Base-by-base conservation (phyloP, 2,797 vertebrate genomes). In the Catharus ustulatus region DNA sequence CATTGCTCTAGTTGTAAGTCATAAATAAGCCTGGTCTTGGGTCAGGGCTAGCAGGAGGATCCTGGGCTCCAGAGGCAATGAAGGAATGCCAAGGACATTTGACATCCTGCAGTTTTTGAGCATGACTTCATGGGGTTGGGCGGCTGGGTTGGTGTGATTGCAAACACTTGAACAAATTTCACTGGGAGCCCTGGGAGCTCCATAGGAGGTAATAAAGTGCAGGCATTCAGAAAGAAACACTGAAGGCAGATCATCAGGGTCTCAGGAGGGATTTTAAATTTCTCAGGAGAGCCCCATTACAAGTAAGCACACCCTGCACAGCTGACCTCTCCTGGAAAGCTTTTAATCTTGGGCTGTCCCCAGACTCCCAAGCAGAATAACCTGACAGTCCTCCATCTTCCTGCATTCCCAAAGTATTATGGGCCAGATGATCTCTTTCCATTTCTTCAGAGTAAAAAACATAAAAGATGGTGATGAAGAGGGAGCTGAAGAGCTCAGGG, bases 81-180 rank as follows among this genome's bases (percentile, higher is more conserved):
- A 92, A 95, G 96, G 95, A 88, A 90, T 87, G 74, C 87, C 78
- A 74, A 19, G 4, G 15, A 87, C 85, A 91, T 94, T 85, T 97
- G 94, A 97, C 91, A 96, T 95, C 82, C 77, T 62, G 86, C 93
- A 87, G 36, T 93, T 91, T 94, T 90, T 90, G 79, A 82, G 76
- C 89, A 79, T 97, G 94, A 95, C 82, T 95, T 96, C 95, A 94
- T 68, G 73, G 83, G 74, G 89, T 36, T 71, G 83, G 84, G 48
- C 0, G 2, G 54, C 29, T 9, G 87, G 75, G 77, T 64, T 86
- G 71, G 36, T 68, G 89, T 84, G 92, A 84, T 85, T 81, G 78
- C 87, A 96, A 97, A 88, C 77, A 90, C 85, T 91, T 77, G 91
- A 94, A 84, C 73, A 90, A 86, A 95, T 95, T 87, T 94, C 90